These are phyloP conservation scores for Archips crataeganus DNA, from an alignment of 2,888 invertebrate species.

Conservation along the genomic window DNA sequence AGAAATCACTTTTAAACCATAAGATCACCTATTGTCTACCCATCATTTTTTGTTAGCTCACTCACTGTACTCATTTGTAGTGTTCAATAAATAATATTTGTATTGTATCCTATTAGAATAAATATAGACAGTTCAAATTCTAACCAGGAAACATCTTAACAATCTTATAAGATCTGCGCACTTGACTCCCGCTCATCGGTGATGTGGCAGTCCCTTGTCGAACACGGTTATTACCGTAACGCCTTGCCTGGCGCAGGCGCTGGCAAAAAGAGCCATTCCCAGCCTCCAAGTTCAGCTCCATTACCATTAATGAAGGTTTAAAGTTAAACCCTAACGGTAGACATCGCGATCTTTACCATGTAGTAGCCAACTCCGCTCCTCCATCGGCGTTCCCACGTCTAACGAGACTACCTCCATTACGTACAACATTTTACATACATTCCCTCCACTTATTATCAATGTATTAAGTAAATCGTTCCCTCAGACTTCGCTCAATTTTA, in stretches of 20 bases:
- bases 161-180: conserved; percentile 39
- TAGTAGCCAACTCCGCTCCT: conserved; percentile 59
- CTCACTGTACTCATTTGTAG: too few relatives aligned
- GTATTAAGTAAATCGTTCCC: conserved; percentile 81
- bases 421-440: conserved; percentile 79
- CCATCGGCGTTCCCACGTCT: conserved; percentile 78
- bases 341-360: conserved; percentile 77
- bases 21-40: too few relatives aligned
- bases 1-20: too few relatives aligned
- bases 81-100: not conserved
- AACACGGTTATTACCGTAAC: conserved; percentile 69
- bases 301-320: conserved; percentile 80
- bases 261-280: conserved; percentile 77
- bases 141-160: conserved; percentile 30
- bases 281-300: conserved; percentile 70
- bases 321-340: conserved; percentile 78
- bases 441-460: conserved; percentile 80
- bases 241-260: conserved; percentile 55
- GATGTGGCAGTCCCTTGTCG: conserved; percentile 54
- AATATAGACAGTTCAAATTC: not conserved
- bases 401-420: conserved; percentile 83
- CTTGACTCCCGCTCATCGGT: conserved; percentile 25
- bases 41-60: too few relatives aligned
- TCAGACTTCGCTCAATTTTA: conserved; percentile 76
- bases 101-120: conserved; percentile 24